A percentile compares a stretch with the other conserved stretches of the same genome.
Evolutionary conservation across 23 tunicate species (phyloP).

Genomic region (Diplosoma virens): DNA sequence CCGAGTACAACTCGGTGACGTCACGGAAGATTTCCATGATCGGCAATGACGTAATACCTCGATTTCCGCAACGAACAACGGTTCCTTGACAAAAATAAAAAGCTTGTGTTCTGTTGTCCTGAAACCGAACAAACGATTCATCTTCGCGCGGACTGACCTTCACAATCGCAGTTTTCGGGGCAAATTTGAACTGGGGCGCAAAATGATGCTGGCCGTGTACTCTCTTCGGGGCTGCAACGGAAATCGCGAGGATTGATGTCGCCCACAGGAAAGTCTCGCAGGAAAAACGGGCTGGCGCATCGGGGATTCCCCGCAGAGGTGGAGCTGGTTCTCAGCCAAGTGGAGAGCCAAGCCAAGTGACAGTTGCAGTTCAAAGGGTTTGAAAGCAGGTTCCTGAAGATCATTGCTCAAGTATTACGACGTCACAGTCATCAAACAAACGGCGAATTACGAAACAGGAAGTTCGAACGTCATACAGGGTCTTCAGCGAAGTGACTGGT

Average conservation of each 20-base stretch:
- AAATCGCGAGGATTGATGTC: constrained; percentile 88
- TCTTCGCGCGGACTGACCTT: constrained; percentile 46
- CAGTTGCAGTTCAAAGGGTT: constrained; percentile 84
- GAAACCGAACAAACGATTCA: not conserved
- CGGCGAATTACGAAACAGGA: no score
- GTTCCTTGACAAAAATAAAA: constrained; percentile 37
- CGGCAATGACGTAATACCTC: constrained; percentile 56
- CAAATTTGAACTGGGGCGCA: constrained; percentile 59
- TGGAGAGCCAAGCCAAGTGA: constrained; percentile 65
- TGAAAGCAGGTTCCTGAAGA: constrained; percentile 72
- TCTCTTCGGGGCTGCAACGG: constrained; percentile 39
- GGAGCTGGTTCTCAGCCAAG: constrained; percentile 60
- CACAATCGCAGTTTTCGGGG: constrained; percentile 63
- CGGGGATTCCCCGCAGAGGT: constrained; percentile 78
- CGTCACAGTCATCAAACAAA: no score
- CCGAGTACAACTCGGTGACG: constrained; percentile 81
- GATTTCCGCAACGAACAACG: constrained; percentile 64
- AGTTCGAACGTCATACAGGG: constrained; percentile 54
- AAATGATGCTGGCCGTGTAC: constrained; percentile 23
- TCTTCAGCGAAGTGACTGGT: constrained; percentile 13
- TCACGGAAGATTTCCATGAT: constrained; percentile 57
- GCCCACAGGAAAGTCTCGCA: constrained; percentile 59
- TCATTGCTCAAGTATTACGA: no score
- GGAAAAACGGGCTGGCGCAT: constrained; percentile 41
- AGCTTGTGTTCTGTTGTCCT: not conserved